These are phyloP conservation scores for Cariama cristata DNA, from an alignment of 2,113 vertebrate species.

Conservation along the genomic window DNA sequence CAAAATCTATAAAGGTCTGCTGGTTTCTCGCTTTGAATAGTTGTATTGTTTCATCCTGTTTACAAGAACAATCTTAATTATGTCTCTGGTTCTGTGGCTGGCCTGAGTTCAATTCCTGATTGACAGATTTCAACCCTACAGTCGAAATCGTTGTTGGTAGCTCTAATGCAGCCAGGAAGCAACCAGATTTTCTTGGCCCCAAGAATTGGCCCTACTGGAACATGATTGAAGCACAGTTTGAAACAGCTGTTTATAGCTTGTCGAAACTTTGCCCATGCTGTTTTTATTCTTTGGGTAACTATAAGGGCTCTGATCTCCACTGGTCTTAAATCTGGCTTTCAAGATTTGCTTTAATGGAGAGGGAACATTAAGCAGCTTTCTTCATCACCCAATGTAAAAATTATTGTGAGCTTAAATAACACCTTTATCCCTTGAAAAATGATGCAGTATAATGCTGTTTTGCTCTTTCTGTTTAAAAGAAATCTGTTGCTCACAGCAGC, in stretches of 20 bases:
- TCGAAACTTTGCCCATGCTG: not conserved
- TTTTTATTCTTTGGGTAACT: conserved; percentile 37
- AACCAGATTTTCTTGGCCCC: not conserved
- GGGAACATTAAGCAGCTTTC: conserved; percentile 27
- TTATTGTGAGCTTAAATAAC: conserved; percentile 33
- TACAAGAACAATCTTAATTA: not conserved
- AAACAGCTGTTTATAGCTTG: conserved; percentile 26
- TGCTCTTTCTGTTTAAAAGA: conserved; percentile 40
- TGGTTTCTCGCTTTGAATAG: not conserved
- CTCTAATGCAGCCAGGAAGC: not conserved
- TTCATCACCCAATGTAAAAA: conserved; percentile 52
- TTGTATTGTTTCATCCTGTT: conserved; percentile 5
- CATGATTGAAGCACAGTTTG: conserved; percentile 34
- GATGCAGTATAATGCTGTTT: not conserved
- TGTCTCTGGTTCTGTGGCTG: not conserved
- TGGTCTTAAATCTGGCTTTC: conserved; percentile 22
- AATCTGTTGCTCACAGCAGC: conserved; percentile 54
- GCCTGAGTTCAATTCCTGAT: conserved; percentile 23
- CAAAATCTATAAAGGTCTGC: not conserved
- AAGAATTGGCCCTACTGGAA: not conserved
- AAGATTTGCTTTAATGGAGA: not conserved
- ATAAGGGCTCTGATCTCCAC: not conserved
- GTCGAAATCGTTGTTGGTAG: not conserved
- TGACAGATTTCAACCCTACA: conserved; percentile 8
- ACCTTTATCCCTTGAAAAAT: conserved; percentile 5